phyloP scores from a whole-genome alignment of 2,113 vertebrate genomes.

The Pagrus major region DNA sequence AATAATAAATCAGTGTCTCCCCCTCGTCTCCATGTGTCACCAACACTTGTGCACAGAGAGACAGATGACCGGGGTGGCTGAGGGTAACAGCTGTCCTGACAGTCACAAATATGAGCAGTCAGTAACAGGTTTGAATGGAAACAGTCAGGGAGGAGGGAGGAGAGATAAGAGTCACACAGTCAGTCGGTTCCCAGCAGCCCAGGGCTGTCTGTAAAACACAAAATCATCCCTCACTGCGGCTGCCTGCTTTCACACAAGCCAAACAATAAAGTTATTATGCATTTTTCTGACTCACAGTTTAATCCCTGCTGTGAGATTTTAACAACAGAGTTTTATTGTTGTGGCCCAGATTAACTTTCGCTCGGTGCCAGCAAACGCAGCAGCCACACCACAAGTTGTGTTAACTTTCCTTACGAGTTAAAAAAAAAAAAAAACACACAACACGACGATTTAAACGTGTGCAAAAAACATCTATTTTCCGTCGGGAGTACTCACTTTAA shows the following conservation, averaged over 20 bases:
- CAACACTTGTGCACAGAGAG: conserved; percentile 54
- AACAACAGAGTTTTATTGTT: conserved; percentile 40
- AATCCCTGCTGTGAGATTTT: conserved; percentile 35
- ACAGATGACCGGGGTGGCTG: conserved; percentile 23
- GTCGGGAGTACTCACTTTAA: conserved; percentile 44
- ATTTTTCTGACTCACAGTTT: conserved; percentile 34
- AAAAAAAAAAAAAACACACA: too few relatives aligned
- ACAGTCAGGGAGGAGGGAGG: not conserved
- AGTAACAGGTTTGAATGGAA: conserved; percentile 26
- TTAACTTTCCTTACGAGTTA: not conserved
- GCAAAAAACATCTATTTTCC: accelerated
- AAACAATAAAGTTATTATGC: conserved; percentile 63
- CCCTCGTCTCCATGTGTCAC: conserved; percentile 54
- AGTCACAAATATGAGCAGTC: too few relatives aligned
- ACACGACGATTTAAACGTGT: not conserved
- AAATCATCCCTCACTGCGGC: not conserved
- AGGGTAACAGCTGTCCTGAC: conserved; percentile 58
- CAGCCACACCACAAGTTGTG: not conserved
- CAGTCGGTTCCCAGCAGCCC: not conserved
- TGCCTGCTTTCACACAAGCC: not conserved
- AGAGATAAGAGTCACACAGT: not conserved
- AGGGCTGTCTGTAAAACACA: not conserved
- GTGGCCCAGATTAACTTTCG: conserved; percentile 39
- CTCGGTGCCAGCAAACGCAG: not conserved
- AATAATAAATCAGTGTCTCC: not conserved